Percentiles rank a stretch among this genome's conserved stretches.
Evolutionary conservation across 2,797 vertebrate genomes (phyloP).

Genomic region (Hyperoplus immaculatus): DNA sequence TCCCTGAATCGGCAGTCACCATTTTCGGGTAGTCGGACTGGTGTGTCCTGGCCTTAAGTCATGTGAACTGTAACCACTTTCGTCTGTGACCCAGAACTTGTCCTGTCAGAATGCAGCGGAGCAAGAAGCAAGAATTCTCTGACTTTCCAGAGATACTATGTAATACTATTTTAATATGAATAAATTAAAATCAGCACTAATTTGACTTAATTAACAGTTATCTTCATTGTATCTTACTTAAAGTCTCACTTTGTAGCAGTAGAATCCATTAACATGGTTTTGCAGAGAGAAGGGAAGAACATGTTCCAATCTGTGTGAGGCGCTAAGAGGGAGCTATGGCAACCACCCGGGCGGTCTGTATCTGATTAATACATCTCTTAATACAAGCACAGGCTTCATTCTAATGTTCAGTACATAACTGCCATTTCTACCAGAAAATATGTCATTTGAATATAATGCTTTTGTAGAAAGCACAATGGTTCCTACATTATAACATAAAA

Average conservation of each 20-base stretch:
- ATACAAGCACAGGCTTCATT: conserved; percentile 14
- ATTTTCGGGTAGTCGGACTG: too few species aligned
- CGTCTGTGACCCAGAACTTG: neutral
- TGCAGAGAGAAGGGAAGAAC: conserved; percentile 4
- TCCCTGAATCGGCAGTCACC: too few species aligned
- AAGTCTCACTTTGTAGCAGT: neutral
- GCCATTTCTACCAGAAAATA: conserved; percentile 9
- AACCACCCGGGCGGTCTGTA: conserved; percentile 38
- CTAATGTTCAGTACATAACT: conserved; percentile 42
- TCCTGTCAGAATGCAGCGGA: neutral
- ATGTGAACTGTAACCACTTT: neutral
- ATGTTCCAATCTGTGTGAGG: conserved; percentile 5
- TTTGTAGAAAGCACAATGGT: neutral
- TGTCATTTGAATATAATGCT: conserved; percentile 5
- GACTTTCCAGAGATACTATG: neutral
- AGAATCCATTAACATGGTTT: neutral
- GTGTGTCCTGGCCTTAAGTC: neutral
- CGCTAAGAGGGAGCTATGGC: conserved; percentile 16
- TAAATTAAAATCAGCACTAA: neutral
- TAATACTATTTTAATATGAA: neutral
- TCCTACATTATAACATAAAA: conserved; percentile 1
- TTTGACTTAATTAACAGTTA: neutral
- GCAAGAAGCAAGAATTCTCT: neutral
- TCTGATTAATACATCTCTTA: conserved; percentile 34
- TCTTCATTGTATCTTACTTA: neutral